These are phyloP conservation scores for Campylorhamphus procurvoides DNA, from an alignment of 2,113 vertebrate species.

Conservation along the genomic window DNA sequence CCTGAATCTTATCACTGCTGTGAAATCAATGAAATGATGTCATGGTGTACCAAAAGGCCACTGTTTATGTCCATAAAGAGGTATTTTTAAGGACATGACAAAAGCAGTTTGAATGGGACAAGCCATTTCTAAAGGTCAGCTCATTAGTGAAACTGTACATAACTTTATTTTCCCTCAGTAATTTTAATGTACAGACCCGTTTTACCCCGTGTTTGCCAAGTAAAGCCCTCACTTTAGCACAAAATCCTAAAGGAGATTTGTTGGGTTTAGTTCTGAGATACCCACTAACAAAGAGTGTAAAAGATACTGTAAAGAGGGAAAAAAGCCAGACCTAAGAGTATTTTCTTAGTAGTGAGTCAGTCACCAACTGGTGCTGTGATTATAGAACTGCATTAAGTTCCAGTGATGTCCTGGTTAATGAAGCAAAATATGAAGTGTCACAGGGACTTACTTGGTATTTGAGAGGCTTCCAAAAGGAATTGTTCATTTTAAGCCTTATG, in stretches of 20 bases:
- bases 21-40: background rate
- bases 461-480: background rate
- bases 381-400: background rate
- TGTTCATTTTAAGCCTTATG: background rate
- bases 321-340: background rate
- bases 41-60: background rate
- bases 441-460: background rate
- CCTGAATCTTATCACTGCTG: background rate
- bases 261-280: background rate
- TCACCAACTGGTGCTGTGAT: background rate
- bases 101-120: background rate
- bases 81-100: background rate
- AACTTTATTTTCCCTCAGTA: background rate
- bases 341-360: background rate
- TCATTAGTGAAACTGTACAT: background rate
- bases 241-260: background rate
- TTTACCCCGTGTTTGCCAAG: background rate
- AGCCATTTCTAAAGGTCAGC: background rate
- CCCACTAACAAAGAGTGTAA: background rate
- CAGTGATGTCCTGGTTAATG: background rate
- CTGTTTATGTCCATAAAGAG: background rate
- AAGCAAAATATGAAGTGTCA: background rate
- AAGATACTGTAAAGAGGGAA: background rate
- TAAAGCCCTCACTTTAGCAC: background rate
- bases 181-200: background rate